Percentiles rank a stretch among this genome's conserved stretches.
phyloP scores from a whole-genome alignment of 2,113 vertebrate species.

The Dolichotis patagonum region DNA sequence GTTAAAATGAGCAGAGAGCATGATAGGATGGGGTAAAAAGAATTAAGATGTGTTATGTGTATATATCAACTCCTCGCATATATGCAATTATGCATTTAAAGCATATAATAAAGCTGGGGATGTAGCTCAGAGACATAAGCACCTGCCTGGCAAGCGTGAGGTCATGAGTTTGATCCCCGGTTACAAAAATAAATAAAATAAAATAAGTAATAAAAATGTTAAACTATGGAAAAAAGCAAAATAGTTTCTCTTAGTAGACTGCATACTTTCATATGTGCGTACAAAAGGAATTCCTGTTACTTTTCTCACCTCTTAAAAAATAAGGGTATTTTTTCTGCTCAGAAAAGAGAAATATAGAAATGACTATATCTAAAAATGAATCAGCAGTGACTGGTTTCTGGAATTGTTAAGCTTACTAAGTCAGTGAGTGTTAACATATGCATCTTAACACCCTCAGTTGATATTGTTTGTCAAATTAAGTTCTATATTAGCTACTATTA shows the following conservation, averaged over 20 bases:
- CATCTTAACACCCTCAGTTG: constrained; percentile 55
- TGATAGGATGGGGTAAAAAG: not conserved
- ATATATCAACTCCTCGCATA: not conserved
- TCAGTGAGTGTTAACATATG: constrained; percentile 33
- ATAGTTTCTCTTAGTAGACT: not conserved
- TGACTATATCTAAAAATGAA: constrained; percentile 43
- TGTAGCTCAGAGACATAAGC: too few species aligned
- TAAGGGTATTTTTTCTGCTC: not conserved
- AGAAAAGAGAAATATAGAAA: constrained; percentile 61
- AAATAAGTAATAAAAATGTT: not conserved
- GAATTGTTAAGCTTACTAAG: not conserved
- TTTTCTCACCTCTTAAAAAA: constrained; percentile 72
- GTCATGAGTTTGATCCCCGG: too few species aligned
- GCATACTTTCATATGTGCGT: not conserved
- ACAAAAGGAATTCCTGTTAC: constrained; percentile 50
- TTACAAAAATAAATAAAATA: too few species aligned
- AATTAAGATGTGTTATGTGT: not conserved
- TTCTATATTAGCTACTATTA: not conserved
- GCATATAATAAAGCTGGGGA: not conserved
- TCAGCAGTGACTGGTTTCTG: constrained; percentile 50
- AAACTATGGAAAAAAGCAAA: not conserved
- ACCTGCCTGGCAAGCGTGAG: too few species aligned
- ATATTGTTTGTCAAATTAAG: not conserved
- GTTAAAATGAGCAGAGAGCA: not conserved
- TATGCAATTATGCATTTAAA: not conserved